Percentiles rank a stretch among this genome's conserved stretches.
phyloP scores from a whole-genome alignment of 2,797 vertebrate genomes.

The Petrocephalus schoutedeni region DNA sequence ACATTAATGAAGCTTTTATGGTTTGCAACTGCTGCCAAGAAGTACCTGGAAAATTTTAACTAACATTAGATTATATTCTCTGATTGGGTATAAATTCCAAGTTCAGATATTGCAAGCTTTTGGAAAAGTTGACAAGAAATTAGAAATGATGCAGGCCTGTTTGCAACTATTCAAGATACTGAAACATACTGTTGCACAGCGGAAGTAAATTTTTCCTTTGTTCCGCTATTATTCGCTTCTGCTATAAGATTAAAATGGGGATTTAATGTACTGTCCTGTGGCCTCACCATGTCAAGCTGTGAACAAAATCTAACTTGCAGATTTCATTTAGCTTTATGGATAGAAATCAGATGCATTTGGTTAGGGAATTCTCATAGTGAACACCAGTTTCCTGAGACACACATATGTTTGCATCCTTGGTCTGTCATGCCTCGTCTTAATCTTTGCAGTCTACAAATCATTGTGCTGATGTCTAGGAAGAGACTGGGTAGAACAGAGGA shows the following conservation, averaged over 20 bases:
- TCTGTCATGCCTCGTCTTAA: not conserved
- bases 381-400: not conserved
- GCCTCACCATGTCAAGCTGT: not conserved
- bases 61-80: not conserved
- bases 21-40: not conserved
- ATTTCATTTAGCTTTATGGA: slow-evolving; percentile 21
- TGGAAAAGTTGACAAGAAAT: not conserved
- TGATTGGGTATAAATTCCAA: not conserved
- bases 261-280: not conserved
- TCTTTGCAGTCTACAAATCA: slow-evolving; percentile 26
- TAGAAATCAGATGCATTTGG: slow-evolving; percentile 16
- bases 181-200: not conserved
- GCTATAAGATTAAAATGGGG: not conserved
- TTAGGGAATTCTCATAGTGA: slow-evolving; percentile 9
- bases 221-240: not conserved
- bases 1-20: not conserved
- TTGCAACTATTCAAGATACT: not conserved
- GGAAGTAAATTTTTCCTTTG: not conserved
- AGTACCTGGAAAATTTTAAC: not conserved
- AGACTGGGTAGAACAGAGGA: not conserved
- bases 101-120: not conserved
- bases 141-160: too few species aligned
- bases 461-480: slow-evolving; percentile 18
- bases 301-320: slow-evolving; percentile 9
- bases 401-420: not conserved